Base-by-base conservation (phyloP, 2,888 invertebrate genomes). In the Orthosia gracilis region DNA sequence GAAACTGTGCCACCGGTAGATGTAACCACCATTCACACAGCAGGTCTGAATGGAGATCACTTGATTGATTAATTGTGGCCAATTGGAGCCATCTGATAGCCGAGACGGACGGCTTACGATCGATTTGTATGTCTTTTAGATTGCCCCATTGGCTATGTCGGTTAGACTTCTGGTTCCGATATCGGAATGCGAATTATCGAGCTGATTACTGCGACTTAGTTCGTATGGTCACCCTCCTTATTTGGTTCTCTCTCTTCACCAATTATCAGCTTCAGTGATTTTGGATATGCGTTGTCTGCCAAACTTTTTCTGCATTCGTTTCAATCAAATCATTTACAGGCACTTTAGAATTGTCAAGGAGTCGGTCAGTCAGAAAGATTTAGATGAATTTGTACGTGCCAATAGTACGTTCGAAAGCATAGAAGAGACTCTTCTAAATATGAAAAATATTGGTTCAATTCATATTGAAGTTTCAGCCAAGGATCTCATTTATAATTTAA, bases 31-130 rank as follows among this genome's bases (percentile, higher is more conserved):
- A 82, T 82, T 89, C 86, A 84, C 82, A 85, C 76, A 84, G 76
- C 89, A 88, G 87, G 88, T 87, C 84, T 74, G 77, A 85, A 83
- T 83, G 82, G 84, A 85, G 84, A 88, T 82, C 88, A 75, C 70
- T 83, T 78, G 82, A 86, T 86, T 89, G 88, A 89, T 89, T 86
- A 85, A 87, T 87, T 87, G 80, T 83, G 67, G 73, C 78, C 77
- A 75, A 82, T 86, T 81, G 82, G 73, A 76, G 67, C 67, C 75
- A 82, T 79, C 78, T 66, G 78, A 78, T 87, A 75, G 65, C 70
- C 31, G 26, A 59, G 82, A 76, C 40, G 54, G 66, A 71, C 40
- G 64, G 72, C 65, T 78, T 58, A 68, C 63, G 40, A 66, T 72
- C 69, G 61, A 74, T 74, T 76, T 74, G 76, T 79, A 59, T 45